Percentiles rank a stretch among this genome's conserved stretches.
Evolutionary conservation across 2,113 vertebrate species (phyloP).

Genomic region (Nycticryphes semicollaris): DNA sequence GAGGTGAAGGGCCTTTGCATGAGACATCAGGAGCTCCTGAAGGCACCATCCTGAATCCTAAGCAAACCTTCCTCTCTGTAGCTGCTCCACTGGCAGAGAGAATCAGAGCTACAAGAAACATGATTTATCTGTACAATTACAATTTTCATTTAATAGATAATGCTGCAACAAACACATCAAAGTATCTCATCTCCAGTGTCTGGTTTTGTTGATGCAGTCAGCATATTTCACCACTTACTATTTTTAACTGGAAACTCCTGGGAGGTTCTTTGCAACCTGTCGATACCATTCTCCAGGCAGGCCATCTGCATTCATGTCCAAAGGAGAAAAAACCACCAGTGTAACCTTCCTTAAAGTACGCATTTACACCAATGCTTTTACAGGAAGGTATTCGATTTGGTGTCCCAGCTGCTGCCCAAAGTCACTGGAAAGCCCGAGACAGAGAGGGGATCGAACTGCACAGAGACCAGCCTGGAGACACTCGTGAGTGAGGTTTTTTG

Average conservation of each 20-base stretch:
- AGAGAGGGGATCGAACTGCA: fast-evolving
- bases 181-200: neutral
- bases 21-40: neutral
- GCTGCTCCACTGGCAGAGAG: neutral
- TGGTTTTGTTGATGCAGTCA: neutral
- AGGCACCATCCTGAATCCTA: neutral
- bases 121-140: neutral
- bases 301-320: neutral
- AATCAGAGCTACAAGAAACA: neutral
- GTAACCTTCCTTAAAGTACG: neutral
- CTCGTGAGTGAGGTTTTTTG: fast-evolving
- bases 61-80: neutral
- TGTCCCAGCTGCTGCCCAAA: neutral
- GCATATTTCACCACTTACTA: neutral
- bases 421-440: neutral
- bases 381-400: fast-evolving
- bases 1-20: neutral
- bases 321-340: neutral
- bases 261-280: neutral
- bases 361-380: too few species aligned
- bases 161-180: neutral
- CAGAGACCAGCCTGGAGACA: neutral
- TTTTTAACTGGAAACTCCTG: neutral
- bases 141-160: neutral
- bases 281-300: neutral